Evolutionary conservation across 2,113 vertebrate species (phyloP).

Genomic region (Chascanopsetta lugubris): DNA sequence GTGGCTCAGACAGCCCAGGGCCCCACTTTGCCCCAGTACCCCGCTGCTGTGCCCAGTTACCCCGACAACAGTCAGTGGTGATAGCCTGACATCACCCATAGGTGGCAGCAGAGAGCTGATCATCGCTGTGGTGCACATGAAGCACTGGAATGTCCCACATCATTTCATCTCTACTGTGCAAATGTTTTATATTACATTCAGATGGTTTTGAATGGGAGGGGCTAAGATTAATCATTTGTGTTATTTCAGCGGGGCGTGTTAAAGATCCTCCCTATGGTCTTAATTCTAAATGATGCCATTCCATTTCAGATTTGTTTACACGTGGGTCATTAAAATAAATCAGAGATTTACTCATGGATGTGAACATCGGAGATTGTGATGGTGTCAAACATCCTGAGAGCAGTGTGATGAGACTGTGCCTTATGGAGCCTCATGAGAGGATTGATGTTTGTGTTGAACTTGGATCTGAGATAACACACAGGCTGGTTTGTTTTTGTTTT

Average conservation of each 20-base stretch:
- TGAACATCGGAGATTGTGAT: no score
- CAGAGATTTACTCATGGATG: background rate
- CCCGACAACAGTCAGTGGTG: conserved; percentile 83
- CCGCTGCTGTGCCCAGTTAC: conserved; percentile 90
- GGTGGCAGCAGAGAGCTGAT: conserved; percentile 52
- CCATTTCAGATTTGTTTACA: conserved; percentile 63
- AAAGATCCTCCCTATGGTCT: conserved; percentile 5
- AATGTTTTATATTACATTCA: conserved; percentile 1
- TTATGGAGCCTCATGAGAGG: conserved; percentile 54
- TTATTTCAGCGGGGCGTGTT: conserved; percentile 16
- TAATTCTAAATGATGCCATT: conserved; percentile 39
- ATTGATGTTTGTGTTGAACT: conserved; percentile 28
- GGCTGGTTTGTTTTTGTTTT: background rate
- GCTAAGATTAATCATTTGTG: conserved; percentile 27
- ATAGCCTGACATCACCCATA: conserved; percentile 44
- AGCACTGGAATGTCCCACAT: conserved; percentile 1
- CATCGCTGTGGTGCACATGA: conserved; percentile 12
- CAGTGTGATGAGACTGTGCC: conserved; percentile 54
- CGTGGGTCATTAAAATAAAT: conserved; percentile 14
- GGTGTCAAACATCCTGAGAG: conserved; percentile 17
- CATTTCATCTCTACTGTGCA: conserved; percentile 24
- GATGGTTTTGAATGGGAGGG: conserved; percentile 33
- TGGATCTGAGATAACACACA: conserved; percentile 7
- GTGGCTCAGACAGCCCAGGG: conserved; percentile 82
- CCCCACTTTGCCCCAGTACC: conserved; percentile 93